Percentiles rank a stretch among this genome's conserved stretches.
Evolutionary conservation across 2,797 vertebrate species (phyloP).

Genomic region (Trachurus trachurus): DNA sequence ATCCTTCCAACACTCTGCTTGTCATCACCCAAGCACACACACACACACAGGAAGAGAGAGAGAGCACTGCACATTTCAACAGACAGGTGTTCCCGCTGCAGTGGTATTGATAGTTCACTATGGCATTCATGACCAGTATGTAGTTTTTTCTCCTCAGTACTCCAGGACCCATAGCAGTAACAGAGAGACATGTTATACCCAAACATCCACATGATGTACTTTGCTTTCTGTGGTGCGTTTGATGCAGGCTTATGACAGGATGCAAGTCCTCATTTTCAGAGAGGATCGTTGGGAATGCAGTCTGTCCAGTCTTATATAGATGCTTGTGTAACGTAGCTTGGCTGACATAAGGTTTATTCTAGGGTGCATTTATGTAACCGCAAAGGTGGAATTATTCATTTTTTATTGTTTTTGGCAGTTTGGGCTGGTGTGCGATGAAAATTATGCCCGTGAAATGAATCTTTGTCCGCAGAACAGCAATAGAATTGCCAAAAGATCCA

Average conservation of each 20-base stretch:
- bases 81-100: slow-evolving; percentile 32
- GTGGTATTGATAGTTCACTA: slow-evolving; percentile 33
- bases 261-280: slow-evolving; percentile 4
- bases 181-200: neutral
- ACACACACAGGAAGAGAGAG: neutral
- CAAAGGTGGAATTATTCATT: neutral
- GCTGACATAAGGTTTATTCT: slow-evolving; percentile 25
- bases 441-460: neutral
- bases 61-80: slow-evolving; percentile 36
- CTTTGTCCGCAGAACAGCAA: slow-evolving; percentile 6
- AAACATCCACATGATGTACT: slow-evolving; percentile 10
- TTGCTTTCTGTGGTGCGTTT: slow-evolving; percentile 15
- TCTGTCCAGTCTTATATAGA: neutral
- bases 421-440: neutral
- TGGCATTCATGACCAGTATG: slow-evolving; percentile 29
- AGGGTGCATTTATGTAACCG: neutral
- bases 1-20: slow-evolving; percentile 39
- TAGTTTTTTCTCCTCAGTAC: neutral
- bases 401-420: neutral
- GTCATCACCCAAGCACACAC: slow-evolving; percentile 17
- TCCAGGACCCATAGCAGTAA: slow-evolving; percentile 9
- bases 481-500: neutral
- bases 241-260: slow-evolving; percentile 13
- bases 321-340: neutral
- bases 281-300: slow-evolving; percentile 20